phyloP scores from a whole-genome alignment of 1,140 invertebrate genomes.

The Drosophila tani region DNA sequence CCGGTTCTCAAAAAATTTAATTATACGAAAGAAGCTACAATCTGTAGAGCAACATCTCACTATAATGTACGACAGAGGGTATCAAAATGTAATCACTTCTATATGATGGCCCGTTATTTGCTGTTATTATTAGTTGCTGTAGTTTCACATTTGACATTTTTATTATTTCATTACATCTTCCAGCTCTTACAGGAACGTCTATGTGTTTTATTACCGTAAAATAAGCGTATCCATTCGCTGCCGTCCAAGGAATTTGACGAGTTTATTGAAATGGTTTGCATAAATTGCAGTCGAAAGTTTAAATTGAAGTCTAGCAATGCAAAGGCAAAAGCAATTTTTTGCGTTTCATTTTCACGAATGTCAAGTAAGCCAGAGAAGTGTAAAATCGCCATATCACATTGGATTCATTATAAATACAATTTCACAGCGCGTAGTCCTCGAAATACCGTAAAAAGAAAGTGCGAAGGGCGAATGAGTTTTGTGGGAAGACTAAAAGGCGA shows the following conservation, averaged over 20 bases:
- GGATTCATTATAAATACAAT: constrained; percentile 81
- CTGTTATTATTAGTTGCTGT: constrained; percentile 59
- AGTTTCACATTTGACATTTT: constrained; percentile 55
- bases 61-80: constrained; percentile 1
- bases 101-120: constrained; percentile 45
- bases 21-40: neutral
- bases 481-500: constrained; percentile 38
- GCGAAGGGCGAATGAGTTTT: constrained; percentile 1
- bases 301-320: constrained; percentile 45
- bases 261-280: constrained; percentile 70
- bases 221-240: constrained; percentile 59
- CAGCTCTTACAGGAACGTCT: constrained; percentile 4
- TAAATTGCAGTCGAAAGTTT: constrained; percentile 49
- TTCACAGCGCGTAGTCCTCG: constrained; percentile 65
- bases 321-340: neutral
- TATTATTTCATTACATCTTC: constrained; percentile 50
- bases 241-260: constrained; percentile 47
- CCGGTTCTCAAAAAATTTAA: neutral
- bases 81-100: constrained; percentile 45
- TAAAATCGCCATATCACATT: constrained; percentile 73
- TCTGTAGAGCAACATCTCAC: neutral
- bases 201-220: constrained; percentile 49
- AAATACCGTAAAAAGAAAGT: constrained; percentile 28
- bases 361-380: constrained; percentile 46
- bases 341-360: constrained; percentile 39